Evolutionary conservation across 1,140 invertebrate genomes (phyloP), one percentile per base, ranked within the genome.

Genomic region (Nasonia giraulti): DNA sequence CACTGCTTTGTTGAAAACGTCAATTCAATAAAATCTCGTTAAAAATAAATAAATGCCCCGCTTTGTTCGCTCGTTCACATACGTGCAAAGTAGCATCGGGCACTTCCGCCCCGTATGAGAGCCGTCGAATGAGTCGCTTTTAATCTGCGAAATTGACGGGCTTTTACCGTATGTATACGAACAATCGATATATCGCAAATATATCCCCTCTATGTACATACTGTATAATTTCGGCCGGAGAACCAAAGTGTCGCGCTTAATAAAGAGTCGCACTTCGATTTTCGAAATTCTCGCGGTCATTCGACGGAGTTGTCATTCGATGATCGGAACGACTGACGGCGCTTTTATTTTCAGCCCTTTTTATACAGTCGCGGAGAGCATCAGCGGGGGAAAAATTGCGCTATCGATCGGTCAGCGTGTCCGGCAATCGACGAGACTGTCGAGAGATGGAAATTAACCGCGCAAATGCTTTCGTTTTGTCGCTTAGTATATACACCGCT

Each of bases 111-210:
- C 27, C 27, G 27, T 27, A 17, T 50, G 14, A 14, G 47, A 62
- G 20, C 80, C 44, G 3, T 40, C 27, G 1, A 10, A 27, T 40
- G 44, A 66, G 74, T 83, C 27, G 37, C 44, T 68, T 55, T 83
- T 79, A 55, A 71, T 73, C 68, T 62, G 66, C 17, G 40, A n/a
- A 80, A 85, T 81, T 85, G 83, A 76, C 71, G 33, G 50, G 78
- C 47, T 85, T 80, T 85, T 80, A 85, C 66, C 47, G 47, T 55
- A 17, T 31, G 71, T 68, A 76, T 27, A 27, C 20, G 2, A 73
- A 40, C 69, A 74, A 80, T 85, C 68, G 14, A 80, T 85, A 80
- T 44, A 73, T 68, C 31, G 1, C 62, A 40, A 44, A 62, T 62
- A 7, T 62, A 27, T 27, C 5, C 20, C 17, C 55, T 62, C 17